Evolutionary conservation across 2,113 vertebrate species (phyloP).

Genomic region (Salvelinus alpinus): DNA sequence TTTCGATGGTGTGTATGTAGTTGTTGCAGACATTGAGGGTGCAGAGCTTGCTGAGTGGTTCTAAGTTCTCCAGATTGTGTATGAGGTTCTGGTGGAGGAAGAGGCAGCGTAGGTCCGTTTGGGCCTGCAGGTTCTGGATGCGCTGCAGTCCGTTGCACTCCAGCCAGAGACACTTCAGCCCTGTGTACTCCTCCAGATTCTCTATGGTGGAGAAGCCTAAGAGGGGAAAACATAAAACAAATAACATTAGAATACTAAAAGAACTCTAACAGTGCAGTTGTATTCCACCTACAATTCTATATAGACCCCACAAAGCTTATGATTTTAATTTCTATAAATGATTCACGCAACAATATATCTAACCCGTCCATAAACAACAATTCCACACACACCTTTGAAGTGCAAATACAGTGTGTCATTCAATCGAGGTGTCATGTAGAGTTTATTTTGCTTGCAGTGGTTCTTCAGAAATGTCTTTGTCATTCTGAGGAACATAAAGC

Average conservation of each 20-base stretch:
- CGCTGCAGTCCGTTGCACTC: conserved; percentile 83
- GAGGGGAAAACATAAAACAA: conserved; percentile 24
- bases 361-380: not conserved
- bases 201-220: conserved; percentile 84
- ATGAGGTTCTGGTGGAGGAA: conserved; percentile 93
- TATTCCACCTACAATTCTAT: too few relatives aligned
- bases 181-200: conserved; percentile 92
- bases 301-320: too few relatives aligned
- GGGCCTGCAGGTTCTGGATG: conserved; percentile 87
- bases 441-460: conserved; percentile 87
- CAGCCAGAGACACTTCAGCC: conserved; percentile 89
- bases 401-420: conserved; percentile 92
- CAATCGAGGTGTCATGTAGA: conserved; percentile 84
- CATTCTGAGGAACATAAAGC: conserved; percentile 72
- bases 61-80: conserved; percentile 86
- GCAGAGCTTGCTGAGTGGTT: conserved; percentile 79
- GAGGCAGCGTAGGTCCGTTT: conserved; percentile 85
- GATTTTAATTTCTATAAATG: not conserved
- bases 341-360: too few relatives aligned
- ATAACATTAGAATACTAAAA: not conserved
- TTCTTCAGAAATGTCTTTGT: conserved; percentile 84
- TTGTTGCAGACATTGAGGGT: conserved; percentile 93
- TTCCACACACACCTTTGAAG: conserved; percentile 80
- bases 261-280: too few relatives aligned
- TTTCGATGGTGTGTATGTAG: conserved; percentile 83